Evolutionary conservation across 2,113 vertebrate species (phyloP), one percentile per base, ranked within the genome.

Genomic region (Dicrurus megarhynchus): DNA sequence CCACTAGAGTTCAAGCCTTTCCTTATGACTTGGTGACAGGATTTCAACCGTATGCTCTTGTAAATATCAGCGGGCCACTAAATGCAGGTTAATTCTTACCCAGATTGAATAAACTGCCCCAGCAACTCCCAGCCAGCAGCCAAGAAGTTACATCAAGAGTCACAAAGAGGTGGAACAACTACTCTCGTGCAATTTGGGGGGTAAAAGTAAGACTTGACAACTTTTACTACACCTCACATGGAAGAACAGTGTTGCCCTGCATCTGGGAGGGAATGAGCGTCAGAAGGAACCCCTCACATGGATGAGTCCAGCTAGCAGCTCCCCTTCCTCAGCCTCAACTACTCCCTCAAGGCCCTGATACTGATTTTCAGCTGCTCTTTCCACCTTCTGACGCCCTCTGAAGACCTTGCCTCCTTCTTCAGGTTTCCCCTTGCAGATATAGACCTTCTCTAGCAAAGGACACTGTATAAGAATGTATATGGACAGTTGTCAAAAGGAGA

Each of bases 191-290:
- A 59, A 17, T 41, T 50, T 75, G 30, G 16, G 26, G 20, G 13
- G 3, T 53, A 63, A 65, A 65, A 83, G 35, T 3, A 61, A 22
- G 22, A 56, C 13, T 28, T 30, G 2, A 44, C 16, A 85, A 33
- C 13, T 55, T 69, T 42, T 42, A 56, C 35, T 75, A 16, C 8
- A 1, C 2, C 28, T 55, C 16, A 13, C 0, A 0, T 37, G n/a
- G 30, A 71, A 22, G 21, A 59, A 35, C 4, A 65, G 2, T 8
- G 9, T 13, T 52, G n/a, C 10, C 53, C 42, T 53, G 26, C 23
- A 9, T 57, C n/a, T 47, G 30, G 20, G 22, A 56, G 32, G 12
- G 37, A 84, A 2, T 41, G 19, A 37, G 27, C 67, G 75, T 93
- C 17, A 15, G n/a, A 37, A 80, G 71, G 55, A 57, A 22, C 10